A percentile compares a stretch with the other conserved stretches of the same genome.
These are phyloP conservation scores for Drosophila grimshawi DNA, from an alignment of 1,140 invertebrate genomes.

Conservation along the genomic window DNA sequence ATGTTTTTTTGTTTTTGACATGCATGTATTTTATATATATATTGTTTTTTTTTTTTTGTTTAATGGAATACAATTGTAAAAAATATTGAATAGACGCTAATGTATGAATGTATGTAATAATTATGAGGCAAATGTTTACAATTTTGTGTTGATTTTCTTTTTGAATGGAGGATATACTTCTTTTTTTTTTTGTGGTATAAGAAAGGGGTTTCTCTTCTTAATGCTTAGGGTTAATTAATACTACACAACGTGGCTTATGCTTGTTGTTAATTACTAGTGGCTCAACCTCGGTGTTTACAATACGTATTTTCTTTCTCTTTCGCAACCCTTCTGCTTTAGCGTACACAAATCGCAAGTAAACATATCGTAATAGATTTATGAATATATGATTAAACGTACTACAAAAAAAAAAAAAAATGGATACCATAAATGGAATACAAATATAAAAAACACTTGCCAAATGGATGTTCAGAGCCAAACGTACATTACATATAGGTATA, in stretches of 20 bases:
- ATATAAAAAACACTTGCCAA: conserved; percentile 40
- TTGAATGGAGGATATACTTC: not conserved
- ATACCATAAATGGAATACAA: conserved; percentile 55
- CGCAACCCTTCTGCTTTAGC: conserved; percentile 19
- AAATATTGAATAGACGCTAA: conserved; percentile 68
- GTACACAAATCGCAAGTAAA: conserved; percentile 44
- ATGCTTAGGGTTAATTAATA: conserved; percentile 54
- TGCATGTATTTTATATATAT: conserved; percentile 45
- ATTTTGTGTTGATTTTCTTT: conserved; percentile 37
- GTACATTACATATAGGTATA: conserved; percentile 34
- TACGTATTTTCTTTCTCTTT: conserved; percentile 22
- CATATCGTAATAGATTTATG: conserved; percentile 25
- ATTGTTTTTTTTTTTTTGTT: conserved; percentile 51
- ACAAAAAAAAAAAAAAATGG: conserved; percentile 34
- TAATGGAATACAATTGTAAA: conserved; percentile 72
- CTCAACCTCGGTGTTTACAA: conserved; percentile 65
- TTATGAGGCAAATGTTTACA: conserved; percentile 74
- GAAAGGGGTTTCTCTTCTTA: conserved; percentile 32
- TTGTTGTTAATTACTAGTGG: conserved; percentile 44
- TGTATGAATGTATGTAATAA: conserved; percentile 54
- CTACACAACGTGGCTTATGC: conserved; percentile 38
- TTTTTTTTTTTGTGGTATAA: too few relatives aligned
- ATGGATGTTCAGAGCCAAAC: conserved; percentile 46
- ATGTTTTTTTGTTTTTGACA: conserved; percentile 33
- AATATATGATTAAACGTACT: conserved; percentile 46